Evolutionary conservation across 2,888 invertebrate genomes (phyloP).

Genomic region (Ceratothoa steindachneri): DNA sequence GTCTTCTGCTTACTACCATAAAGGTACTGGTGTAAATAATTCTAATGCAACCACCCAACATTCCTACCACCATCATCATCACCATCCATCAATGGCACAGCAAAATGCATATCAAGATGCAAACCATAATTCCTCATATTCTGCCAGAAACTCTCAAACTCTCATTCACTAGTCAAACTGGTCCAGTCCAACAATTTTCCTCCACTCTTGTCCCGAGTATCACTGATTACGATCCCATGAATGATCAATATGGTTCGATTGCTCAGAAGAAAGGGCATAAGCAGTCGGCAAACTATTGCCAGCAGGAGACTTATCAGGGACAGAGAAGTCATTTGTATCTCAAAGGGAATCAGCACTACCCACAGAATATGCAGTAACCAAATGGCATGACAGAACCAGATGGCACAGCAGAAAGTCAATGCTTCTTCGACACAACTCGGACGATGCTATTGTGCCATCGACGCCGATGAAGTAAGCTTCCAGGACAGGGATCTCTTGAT

Average conservation of each 20-base stretch:
- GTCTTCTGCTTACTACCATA: conserved; percentile 21
- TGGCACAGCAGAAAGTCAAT: conserved; percentile 25
- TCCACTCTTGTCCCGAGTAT: conserved; percentile 79
- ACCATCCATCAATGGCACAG: conserved; percentile 8
- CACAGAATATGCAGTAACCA: background rate
- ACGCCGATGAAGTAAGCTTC: conserved; percentile 93
- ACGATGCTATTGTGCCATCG: conserved; percentile 75
- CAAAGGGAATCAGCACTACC: background rate
- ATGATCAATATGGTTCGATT: conserved; percentile 74
- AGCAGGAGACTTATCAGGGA: conserved; percentile 29
- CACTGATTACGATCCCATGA: conserved; percentile 89
- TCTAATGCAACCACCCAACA: background rate
- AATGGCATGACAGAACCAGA: background rate
- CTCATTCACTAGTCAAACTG: conserved; percentile 39
- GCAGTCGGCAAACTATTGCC: conserved; percentile 37
- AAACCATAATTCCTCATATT: conserved; percentile 45
- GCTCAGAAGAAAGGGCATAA: conserved; percentile 54
- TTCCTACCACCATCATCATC: conserved; percentile 7
- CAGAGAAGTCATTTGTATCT: background rate
- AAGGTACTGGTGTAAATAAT: conserved; percentile 9
- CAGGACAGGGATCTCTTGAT: conserved; percentile 88
- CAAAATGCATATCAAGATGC: conserved; percentile 39
- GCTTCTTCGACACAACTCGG: conserved; percentile 40
- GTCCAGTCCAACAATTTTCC: conserved; percentile 57
- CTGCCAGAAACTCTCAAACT: conserved; percentile 34